Conservation (phyloP, 1,140 invertebrate species). For the Caerostris darwini region DNA sequence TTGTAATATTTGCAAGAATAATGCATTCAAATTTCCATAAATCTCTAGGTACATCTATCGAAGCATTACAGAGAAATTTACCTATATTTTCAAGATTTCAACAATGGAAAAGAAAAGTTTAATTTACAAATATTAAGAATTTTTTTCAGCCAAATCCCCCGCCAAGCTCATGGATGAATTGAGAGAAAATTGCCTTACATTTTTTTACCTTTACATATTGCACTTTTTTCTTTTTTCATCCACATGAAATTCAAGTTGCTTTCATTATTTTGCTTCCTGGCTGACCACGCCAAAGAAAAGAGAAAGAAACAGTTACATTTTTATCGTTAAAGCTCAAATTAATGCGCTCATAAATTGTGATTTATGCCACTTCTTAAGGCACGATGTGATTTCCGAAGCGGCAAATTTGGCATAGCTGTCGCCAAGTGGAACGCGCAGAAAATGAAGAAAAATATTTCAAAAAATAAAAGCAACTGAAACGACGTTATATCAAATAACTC, state of each 20-base stretch:
- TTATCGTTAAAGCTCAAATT: conserved; percentile 67
- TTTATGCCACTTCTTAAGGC: conserved; percentile 54
- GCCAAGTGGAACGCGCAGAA: neutral
- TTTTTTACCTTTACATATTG: neutral
- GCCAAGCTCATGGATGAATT: neutral
- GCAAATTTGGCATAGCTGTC: conserved; percentile 37
- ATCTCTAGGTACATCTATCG: neutral
- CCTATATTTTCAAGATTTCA: neutral
- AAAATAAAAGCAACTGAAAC: conserved; percentile 17
- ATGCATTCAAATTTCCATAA: neutral
- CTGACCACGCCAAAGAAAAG: conserved; percentile 24
- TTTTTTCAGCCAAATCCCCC: neutral
- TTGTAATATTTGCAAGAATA: too few relatives aligned
- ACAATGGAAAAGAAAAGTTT: neutral
- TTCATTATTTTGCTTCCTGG: conserved; percentile 57
- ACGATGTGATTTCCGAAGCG: conserved; percentile 24
- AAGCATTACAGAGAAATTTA: too few relatives aligned
- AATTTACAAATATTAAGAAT: neutral
- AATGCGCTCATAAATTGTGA: conserved; percentile 70
- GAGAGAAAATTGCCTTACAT: conserved; percentile 38
- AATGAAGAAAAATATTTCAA: neutral
- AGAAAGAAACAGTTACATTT: conserved; percentile 62
- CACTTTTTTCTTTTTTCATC: neutral
- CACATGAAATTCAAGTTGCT: conserved; percentile 14
- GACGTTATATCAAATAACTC: conserved; percentile 6